Conservation (phyloP, 1,140 invertebrate species). For the Ditylenchus dipsaci region DNA sequence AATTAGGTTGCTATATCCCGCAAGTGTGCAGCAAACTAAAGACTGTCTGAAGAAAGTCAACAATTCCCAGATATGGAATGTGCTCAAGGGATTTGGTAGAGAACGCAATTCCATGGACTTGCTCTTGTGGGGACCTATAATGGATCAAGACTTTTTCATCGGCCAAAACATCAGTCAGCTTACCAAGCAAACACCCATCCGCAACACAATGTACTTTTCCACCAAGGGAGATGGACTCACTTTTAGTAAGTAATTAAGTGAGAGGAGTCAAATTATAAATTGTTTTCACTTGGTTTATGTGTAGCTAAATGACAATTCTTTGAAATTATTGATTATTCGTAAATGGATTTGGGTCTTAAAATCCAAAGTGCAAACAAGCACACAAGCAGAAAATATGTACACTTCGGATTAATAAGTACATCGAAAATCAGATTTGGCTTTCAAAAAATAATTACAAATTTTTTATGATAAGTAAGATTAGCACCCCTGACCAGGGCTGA, state of each 20-base stretch:
- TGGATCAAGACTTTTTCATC: not conserved
- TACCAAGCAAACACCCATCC: not conserved
- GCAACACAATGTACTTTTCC: not conserved
- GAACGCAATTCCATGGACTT: not conserved
- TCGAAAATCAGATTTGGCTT: too few species aligned
- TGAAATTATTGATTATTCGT: too few species aligned
- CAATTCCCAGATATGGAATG: not conserved
- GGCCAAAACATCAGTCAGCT: not conserved
- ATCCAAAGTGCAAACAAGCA: too few species aligned
- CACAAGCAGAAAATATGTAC: too few species aligned
- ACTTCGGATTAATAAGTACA: too few species aligned
- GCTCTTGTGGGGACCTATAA: not conserved
- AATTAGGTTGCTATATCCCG: not conserved
- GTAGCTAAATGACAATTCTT: too few species aligned
- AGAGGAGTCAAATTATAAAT: too few species aligned
- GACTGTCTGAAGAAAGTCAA: not conserved
- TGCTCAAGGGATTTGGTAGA: not conserved
- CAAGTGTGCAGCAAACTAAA: not conserved
- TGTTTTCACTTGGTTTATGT: too few species aligned
- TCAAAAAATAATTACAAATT: too few species aligned
- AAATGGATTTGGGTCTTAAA: too few species aligned
- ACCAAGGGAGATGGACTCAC: not conserved
- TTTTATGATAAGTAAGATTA: too few species aligned
- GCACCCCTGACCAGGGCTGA: too few species aligned
- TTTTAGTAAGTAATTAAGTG: not conserved